Conservation (phyloP, 1,140 invertebrate genomes). For the Rhopalosiphum maidis region DNA sequence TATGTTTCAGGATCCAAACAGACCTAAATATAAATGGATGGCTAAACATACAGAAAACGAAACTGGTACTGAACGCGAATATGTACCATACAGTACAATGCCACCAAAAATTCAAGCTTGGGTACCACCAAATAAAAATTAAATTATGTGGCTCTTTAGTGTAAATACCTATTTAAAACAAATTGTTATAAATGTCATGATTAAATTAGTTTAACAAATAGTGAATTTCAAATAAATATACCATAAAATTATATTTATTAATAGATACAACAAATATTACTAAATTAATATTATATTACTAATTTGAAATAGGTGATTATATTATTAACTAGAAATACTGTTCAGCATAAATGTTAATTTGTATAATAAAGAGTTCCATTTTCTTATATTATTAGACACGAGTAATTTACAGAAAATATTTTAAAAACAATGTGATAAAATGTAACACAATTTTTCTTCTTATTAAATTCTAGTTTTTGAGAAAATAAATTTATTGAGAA, state of each 20-base stretch:
- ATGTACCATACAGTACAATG: conserved; percentile 90
- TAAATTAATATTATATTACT: too few relatives aligned
- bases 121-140: conserved; percentile 68
- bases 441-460: neutral
- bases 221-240: neutral
- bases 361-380: neutral
- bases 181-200: conserved; percentile 10
- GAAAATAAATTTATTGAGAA: neutral
- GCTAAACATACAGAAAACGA: conserved; percentile 81
- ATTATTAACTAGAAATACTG: neutral
- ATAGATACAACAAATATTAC: neutral
- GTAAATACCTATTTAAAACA: conserved; percentile 16
- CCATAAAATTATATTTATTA: neutral
- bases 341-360: neutral
- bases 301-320: neutral
- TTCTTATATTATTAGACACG: neutral
- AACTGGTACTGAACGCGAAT: conserved; percentile 79
- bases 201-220: neutral
- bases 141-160: conserved; percentile 1
- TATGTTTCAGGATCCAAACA: conserved; percentile 68
- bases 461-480: neutral
- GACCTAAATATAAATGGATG: conserved; percentile 88
- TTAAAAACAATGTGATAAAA: neutral
- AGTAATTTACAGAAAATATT: neutral
- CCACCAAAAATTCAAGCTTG: conserved; percentile 84